Percentiles rank a stretch among this genome's conserved stretches.
Conservation (phyloP, 2,113 vertebrate species). For the Forbesichthys agassizii region DNA sequence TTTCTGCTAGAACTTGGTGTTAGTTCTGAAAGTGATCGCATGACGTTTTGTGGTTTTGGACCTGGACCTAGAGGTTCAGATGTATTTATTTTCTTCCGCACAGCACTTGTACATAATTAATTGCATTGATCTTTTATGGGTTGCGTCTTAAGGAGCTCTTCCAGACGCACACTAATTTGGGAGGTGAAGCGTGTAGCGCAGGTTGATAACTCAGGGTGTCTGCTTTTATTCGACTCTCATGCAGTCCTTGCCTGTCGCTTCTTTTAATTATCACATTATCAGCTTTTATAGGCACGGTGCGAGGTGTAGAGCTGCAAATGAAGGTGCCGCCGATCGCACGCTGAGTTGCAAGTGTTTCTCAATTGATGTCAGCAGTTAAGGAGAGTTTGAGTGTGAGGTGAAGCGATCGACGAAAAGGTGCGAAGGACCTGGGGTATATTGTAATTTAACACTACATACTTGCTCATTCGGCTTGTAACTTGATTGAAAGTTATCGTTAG, state of each 20-base stretch:
- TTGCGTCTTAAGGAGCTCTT: constrained; percentile 26
- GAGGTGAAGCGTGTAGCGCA: constrained; percentile 56
- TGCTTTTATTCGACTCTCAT: constrained; percentile 78
- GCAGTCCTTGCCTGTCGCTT: constrained; percentile 90
- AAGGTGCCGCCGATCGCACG: constrained; percentile 76
- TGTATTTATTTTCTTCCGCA: constrained; percentile 3
- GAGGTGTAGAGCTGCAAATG: constrained; percentile 84
- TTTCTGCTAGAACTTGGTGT: constrained; percentile 53
- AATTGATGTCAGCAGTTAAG: constrained; percentile 67
- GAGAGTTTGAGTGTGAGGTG: constrained; percentile 37
- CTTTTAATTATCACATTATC: constrained; percentile 99
- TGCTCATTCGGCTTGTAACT: not conserved
- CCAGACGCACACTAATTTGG: constrained; percentile 52
- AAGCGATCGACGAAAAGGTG: constrained; percentile 14
- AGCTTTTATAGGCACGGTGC: constrained; percentile 84
- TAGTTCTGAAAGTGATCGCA: constrained; percentile 23
- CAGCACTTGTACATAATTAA: constrained; percentile 44
- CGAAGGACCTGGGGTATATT: constrained; percentile 11
- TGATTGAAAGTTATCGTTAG: not conserved
- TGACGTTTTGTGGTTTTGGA: constrained; percentile 12
- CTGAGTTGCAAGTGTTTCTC: constrained; percentile 76
- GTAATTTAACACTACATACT: constrained; percentile 6
- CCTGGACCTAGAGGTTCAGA: constrained; percentile 9
- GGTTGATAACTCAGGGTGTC: constrained; percentile 61
- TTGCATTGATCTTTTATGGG: constrained; percentile 50